Conservation (phyloP, 2,113 vertebrate species). For the Taxidea taxus region DNA sequence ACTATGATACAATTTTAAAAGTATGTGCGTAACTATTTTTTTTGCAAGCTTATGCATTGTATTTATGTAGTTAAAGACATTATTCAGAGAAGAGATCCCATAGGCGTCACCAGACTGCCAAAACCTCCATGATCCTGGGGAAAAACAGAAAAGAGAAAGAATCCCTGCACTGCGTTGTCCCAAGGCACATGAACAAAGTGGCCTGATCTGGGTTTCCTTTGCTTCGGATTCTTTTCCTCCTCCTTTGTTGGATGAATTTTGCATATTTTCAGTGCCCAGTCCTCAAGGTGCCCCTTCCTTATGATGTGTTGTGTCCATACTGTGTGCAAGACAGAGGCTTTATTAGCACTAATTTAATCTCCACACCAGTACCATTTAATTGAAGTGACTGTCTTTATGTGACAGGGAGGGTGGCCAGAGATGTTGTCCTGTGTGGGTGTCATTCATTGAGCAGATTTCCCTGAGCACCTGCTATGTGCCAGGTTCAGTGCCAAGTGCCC, state of each 20-base stretch:
- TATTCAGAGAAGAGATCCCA: not conserved
- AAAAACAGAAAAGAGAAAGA: not conserved
- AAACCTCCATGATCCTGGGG: not conserved
- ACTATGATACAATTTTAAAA: not conserved
- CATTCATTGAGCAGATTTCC: not conserved
- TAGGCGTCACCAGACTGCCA: not conserved
- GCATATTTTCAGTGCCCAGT: not conserved
- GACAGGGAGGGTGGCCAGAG: not conserved
- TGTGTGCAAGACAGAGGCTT: not conserved
- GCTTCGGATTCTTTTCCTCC: not conserved
- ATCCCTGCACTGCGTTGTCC: not conserved
- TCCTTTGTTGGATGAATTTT: not conserved
- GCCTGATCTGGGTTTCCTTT: not conserved
- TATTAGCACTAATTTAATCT: not conserved
- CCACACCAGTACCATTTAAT: accelerated
- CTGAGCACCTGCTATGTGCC: not conserved
- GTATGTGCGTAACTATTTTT: not conserved
- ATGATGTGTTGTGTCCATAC: no score
- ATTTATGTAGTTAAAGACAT: not conserved
- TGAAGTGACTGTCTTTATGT: not conserved
- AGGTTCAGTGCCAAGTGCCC: not conserved
- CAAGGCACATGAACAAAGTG: not conserved
- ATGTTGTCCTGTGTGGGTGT: accelerated
- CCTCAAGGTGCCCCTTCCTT: not conserved
- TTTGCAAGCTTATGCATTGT: not conserved